Percentiles rank a stretch among this genome's conserved stretches.
Evolutionary conservation across 1,140 invertebrate species (phyloP).

Genomic region (Cyclina sinensis): DNA sequence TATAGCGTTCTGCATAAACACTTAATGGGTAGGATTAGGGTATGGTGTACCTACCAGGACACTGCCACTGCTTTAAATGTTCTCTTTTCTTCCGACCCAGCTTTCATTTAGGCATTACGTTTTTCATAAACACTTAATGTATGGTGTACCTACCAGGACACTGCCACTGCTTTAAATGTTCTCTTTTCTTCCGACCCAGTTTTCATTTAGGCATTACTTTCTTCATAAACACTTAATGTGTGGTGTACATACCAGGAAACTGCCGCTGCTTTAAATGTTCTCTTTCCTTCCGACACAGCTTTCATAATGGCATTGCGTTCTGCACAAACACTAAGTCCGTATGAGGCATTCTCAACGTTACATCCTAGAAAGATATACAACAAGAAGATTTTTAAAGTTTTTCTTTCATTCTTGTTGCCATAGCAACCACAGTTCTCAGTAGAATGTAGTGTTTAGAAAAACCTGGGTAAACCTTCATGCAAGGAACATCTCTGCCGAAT

Average conservation of each 20-base stretch:
- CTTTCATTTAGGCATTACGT: constrained; percentile 93
- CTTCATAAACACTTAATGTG: too few species aligned
- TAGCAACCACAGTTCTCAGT: too few species aligned
- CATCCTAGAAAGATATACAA: constrained; percentile 88
- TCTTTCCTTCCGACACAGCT: constrained; percentile 95
- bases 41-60: constrained; percentile 81
- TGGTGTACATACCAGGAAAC: constrained; percentile 89
- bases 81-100: constrained; percentile 94
- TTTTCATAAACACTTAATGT: too few species aligned
- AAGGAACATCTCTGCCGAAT: too few species aligned
- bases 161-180: constrained; percentile 92
- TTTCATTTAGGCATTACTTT: constrained; percentile 92
- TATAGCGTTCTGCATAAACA: constrained; percentile 98
- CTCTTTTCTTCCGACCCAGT: constrained; percentile 95
- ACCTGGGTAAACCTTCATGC: too few species aligned
- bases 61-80: constrained; percentile 93
- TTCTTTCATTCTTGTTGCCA: too few species aligned
- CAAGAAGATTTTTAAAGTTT: too few species aligned
- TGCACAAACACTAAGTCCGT: constrained; percentile 94
- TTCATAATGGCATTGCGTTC: constrained; percentile 94
- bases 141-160: constrained; percentile 87
- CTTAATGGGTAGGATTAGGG: constrained; percentile 91
- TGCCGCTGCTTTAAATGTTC: constrained; percentile 91
- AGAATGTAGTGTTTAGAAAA: too few species aligned
- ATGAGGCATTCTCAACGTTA: constrained; percentile 97